Base-by-base conservation (phyloP, 2,888 invertebrate species). In the Tiphia femorata region DNA sequence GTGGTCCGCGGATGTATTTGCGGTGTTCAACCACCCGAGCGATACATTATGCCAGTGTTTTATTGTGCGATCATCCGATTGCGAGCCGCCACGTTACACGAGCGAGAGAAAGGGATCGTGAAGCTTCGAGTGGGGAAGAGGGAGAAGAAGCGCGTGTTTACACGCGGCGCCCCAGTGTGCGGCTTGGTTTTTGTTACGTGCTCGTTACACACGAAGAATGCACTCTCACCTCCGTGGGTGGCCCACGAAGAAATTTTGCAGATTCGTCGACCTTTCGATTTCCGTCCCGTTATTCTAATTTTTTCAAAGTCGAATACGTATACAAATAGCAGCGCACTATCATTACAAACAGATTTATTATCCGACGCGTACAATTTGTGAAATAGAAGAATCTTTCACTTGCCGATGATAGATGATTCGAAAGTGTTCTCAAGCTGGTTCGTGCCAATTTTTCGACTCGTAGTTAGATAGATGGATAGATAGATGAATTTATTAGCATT, bases 51-150 rank as follows among this genome's bases (percentile, higher is more conserved):
- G 72, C 75, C 72, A 73, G 70, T 75, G 75, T 79, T 82, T 79
- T 76, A 81, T 81, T 78, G 81, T 70, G 77, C 78, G 78, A 78
- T 80, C 79, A 79, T 79, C 79, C 80, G 79, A 76, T 77, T 76
- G 73, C 54, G 52, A 4, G 33, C 54, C 53, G 52, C 42, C 33
- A 40, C 38, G 37, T 29, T 27, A 16, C 30, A 49, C 35, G 43
- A 27, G 42, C 60, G 58, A 52, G 63, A 54, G 55, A 50, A 64
- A 58, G 67, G 67, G 59, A 65, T 64, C 65, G 70, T 42, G 67
- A n/a, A n/a, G 60, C 43, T 43, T 52, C 60, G 54, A 59, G 66
- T 51, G 44, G 42, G n/a, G n/a, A n/a, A n/a, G n/a, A n/a, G n/a
- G n/a, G n/a, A n/a, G n/a, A n/a, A n/a, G n/a, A n/a, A n/a, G 55